Base-by-base conservation (phyloP, 2,797 vertebrate genomes). In the Sebastes taczanowskii region DNA sequence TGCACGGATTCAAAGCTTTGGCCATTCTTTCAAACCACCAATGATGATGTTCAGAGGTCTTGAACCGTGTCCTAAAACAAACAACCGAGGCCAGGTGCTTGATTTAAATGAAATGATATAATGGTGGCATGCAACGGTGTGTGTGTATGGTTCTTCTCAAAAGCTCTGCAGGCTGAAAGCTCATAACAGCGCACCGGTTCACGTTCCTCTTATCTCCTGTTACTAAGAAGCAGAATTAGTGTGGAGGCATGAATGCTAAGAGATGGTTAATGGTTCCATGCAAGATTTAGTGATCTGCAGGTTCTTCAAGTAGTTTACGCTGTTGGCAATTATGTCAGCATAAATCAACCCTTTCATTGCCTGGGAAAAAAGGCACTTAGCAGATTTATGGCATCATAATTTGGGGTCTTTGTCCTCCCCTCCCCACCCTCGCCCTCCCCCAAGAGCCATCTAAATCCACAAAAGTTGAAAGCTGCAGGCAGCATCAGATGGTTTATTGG, bases 341-440 rank as follows among this genome's bases (percentile, higher is more conserved):
- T 93, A 90, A 93, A 94, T 93, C 91, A 86, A 56, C 42, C 69
- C 59, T 81, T 83, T 86, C 83, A 83, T 69, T 74, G 79, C 79
- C 80, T 64, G 32, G 32, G 63, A 66, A 81, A 82, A 85, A 92
- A 84, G 58, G 69, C 81, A 71, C 72, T 87, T 75, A 83, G 77
- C 72, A 91, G 88, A 93, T 94, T 94, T 93, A 94, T 87, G 77
- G 77, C 56, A 60, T 82, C 77, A 85, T 89, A 90, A 89, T 90
- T 77, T 79, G 74, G 61, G 81, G 78, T 81, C 77, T 69, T 86
- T 16, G 16, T 46, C 71, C 52, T 55, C 73, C 23, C 52, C 3
- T n/a, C 27, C 5, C 52, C 2, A 0, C 14, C 22, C 53, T 59
- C 72, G 53, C 22, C 6, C 23, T 35, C 78, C 74, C 85, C 65